Percentiles rank a stretch among this genome's conserved stretches.
Evolutionary conservation across 2,888 invertebrate genomes (phyloP).

Genomic region (Pilophorus perplexus): DNA sequence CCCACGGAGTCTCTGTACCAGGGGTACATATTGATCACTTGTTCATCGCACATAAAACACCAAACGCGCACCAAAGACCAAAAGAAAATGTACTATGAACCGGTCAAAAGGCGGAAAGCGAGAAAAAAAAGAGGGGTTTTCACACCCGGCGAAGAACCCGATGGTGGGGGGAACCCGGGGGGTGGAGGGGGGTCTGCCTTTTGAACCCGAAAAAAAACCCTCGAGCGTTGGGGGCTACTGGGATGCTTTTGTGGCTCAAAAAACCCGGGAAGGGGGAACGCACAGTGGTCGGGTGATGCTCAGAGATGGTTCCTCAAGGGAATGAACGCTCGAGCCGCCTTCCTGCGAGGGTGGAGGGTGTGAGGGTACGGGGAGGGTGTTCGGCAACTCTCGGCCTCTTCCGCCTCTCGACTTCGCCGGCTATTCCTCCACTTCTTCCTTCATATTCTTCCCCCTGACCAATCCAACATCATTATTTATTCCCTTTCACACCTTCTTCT

Average conservation of each 20-base stretch:
- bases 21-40: slow-evolving; percentile 57
- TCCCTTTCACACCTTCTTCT: slow-evolving; percentile 41
- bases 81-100: neutral
- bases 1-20: slow-evolving; percentile 61
- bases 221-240: neutral
- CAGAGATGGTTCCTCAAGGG: slow-evolving; percentile 39
- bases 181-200: slow-evolving; percentile 31
- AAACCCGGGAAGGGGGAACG: slow-evolving; percentile 29
- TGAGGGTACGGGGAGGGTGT: too few species aligned
- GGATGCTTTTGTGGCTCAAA: slow-evolving; percentile 31
- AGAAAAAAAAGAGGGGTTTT: neutral
- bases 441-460: slow-evolving; percentile 27
- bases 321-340: slow-evolving; percentile 27
- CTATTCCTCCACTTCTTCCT: slow-evolving; percentile 39
- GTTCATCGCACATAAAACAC: slow-evolving; percentile 44
- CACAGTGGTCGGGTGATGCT: slow-evolving; percentile 23
- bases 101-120: neutral
- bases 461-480: slow-evolving; percentile 42
- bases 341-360: slow-evolving; percentile 28
- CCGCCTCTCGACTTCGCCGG: slow-evolving; percentile 45
- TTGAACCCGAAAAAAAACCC: slow-evolving; percentile 11
- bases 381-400: slow-evolving; percentile 40
- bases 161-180: slow-evolving; percentile 29
- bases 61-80: neutral
- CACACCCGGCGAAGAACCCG: neutral